These are phyloP conservation scores for Brachyhypopomus occidentalis DNA, from an alignment of 2,113 vertebrate genomes.

Conservation along the genomic window DNA sequence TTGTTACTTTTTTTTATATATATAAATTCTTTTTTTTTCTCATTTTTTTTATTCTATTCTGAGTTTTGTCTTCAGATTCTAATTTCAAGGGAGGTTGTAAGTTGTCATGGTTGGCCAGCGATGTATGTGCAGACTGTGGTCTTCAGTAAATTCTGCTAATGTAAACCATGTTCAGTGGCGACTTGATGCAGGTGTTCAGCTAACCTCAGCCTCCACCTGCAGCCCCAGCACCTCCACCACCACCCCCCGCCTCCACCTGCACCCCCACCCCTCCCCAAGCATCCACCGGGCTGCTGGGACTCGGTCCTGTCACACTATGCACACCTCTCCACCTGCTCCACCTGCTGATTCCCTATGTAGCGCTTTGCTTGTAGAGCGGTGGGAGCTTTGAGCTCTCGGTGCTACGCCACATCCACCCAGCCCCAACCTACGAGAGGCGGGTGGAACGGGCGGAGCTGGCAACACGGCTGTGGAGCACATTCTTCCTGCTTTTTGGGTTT, in stretches of 20 bases:
- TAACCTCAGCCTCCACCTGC: no score
- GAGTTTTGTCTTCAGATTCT: neutral
- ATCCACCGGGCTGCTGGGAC: no score
- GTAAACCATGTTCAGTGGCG: neutral
- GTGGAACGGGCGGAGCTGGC: neutral
- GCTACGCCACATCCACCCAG: neutral
- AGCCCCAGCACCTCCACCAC: no score
- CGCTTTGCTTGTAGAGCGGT: no score
- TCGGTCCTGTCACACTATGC: no score
- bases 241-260: no score
- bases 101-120: neutral
- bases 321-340: no score
- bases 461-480: neutral
- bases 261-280: no score
- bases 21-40: neutral
- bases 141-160: neutral
- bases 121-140: neutral
- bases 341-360: no score
- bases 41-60: neutral
- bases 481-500: conserved; percentile 3
- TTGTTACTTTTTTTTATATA: neutral
- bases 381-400: neutral
- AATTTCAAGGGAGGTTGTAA: neutral
- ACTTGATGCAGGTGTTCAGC: no score
- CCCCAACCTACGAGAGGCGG: neutral